A percentile compares a stretch with the other conserved stretches of the same genome.
phyloP scores from a whole-genome alignment of 2,113 vertebrate genomes.

The Trematomus loennbergii region DNA sequence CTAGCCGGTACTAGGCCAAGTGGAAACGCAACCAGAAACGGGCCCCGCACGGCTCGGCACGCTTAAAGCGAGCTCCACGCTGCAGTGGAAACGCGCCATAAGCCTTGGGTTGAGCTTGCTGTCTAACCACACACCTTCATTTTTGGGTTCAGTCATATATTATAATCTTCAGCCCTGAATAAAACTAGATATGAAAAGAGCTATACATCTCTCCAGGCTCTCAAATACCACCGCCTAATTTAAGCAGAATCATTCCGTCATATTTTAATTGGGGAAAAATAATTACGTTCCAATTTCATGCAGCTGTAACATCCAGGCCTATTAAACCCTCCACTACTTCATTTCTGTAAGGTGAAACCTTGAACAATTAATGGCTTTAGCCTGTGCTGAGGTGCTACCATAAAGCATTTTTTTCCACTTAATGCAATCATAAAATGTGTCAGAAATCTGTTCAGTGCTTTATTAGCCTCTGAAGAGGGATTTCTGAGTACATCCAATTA shows the following conservation, averaged over 20 bases:
- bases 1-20: too few species aligned
- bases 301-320: conserved; percentile 65
- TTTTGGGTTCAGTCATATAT: conserved; percentile 23
- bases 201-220: conserved; percentile 26
- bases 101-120: conserved; percentile 2
- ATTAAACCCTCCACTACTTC: conserved; percentile 66
- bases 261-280: conserved; percentile 72
- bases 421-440: conserved; percentile 75
- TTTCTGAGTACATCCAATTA: conserved; percentile 69
- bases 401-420: conserved; percentile 61
- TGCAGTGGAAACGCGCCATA: too few species aligned
- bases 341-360: conserved; percentile 72
- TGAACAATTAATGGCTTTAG: conserved; percentile 71
- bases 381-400: conserved; percentile 52
- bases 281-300: conserved; percentile 63
- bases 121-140: conserved; percentile 11
- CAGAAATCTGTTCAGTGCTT: conserved; percentile 63
- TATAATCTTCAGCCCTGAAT: conserved; percentile 22
- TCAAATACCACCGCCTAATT: conserved; percentile 58
- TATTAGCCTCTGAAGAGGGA: conserved; percentile 62
- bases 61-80: too few species aligned
- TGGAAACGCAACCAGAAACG: too few species aligned
- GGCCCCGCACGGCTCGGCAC: too few species aligned
- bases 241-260: conserved; percentile 62
- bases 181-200: conserved; percentile 25